These are phyloP conservation scores for Desmodus rotundus DNA, from an alignment of 2,113 vertebrate genomes.

Conservation along the genomic window DNA sequence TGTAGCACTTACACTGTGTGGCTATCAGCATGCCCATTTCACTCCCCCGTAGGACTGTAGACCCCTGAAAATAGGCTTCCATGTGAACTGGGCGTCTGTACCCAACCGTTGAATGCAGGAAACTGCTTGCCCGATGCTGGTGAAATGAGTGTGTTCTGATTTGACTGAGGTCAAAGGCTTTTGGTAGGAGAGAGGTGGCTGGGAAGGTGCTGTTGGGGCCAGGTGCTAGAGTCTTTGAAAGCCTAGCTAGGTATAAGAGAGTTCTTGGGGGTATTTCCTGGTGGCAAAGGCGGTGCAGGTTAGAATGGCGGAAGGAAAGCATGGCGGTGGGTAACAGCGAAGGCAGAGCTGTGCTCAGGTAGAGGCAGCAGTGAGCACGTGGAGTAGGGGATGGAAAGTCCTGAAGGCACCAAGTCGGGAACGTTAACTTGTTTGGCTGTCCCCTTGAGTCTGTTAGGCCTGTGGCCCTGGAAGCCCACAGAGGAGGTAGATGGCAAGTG, in stretches of 20 bases:
- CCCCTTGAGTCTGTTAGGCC: neutral
- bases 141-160: neutral
- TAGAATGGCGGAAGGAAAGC: neutral
- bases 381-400: neutral
- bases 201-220: neutral
- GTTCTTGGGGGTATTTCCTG: neutral
- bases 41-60: neutral
- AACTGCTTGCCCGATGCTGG: neutral
- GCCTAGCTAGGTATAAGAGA: neutral
- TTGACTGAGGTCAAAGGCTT: neutral
- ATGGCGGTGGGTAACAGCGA: neutral
- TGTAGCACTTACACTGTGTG: neutral
- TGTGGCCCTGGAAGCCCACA: neutral
- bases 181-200: neutral
- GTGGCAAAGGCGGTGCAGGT: neutral
- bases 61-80: neutral
- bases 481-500: neutral
- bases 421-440: neutral
- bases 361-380: neutral
- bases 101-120: neutral
- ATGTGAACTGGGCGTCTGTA: neutral
- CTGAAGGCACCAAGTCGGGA: neutral
- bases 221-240: neutral
- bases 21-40: neutral
- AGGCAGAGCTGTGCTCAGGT: neutral